Evolutionary conservation across 2,888 invertebrate genomes (phyloP), one percentile per base, ranked within the genome.

Genomic region (Euplexia lucipara): DNA sequence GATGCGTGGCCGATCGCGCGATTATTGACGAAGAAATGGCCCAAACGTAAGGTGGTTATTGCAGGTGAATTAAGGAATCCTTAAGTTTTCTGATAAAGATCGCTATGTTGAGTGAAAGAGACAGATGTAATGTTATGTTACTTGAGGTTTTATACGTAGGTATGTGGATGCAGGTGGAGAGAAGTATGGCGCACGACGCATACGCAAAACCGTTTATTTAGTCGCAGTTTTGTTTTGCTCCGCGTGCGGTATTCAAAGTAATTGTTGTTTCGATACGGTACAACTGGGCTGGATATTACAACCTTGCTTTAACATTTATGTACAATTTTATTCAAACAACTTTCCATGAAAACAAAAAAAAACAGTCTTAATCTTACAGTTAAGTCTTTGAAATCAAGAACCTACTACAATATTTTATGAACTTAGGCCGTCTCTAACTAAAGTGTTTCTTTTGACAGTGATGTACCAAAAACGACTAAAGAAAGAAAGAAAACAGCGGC

Each of bases 381-480:
- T n/a, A n/a, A n/a, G n/a, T n/a, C n/a, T n/a, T 26, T 26, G 3
- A 26, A 26, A 26, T 26, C 26, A 26, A 3, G 2, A 26, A 26
- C 5, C 26, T 5, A 5, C 26, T 26, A 26, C 3, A 26, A 26
- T 26, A 26, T 26, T 26, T n/a, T n/a, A n/a, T 20, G 10, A 56
- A 56, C 0, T 5, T 18, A 18, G 32, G 9, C n/a, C 12, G 7
- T 4, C 4, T 7, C 0, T 61, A 62, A 71, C 18, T 2, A 37
- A 8, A 12, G 5, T 18, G 2, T 52, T 53, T 65, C 20, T 78
- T 68, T 73, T 79, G 76, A 70, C 96, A 99, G 99, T 97, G 74
- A 96, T 98, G 90, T 98, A 98, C 92, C 98, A 98, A 92, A 98
- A 98, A 91, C 97, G 98, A 72, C 96, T 98, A 94, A 97, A 98